A percentile compares a stretch with the other conserved stretches of the same genome.
These are phyloP conservation scores for Diadumene lineata DNA, from an alignment of 92 coral and sea anemone species.

Conservation along the genomic window DNA sequence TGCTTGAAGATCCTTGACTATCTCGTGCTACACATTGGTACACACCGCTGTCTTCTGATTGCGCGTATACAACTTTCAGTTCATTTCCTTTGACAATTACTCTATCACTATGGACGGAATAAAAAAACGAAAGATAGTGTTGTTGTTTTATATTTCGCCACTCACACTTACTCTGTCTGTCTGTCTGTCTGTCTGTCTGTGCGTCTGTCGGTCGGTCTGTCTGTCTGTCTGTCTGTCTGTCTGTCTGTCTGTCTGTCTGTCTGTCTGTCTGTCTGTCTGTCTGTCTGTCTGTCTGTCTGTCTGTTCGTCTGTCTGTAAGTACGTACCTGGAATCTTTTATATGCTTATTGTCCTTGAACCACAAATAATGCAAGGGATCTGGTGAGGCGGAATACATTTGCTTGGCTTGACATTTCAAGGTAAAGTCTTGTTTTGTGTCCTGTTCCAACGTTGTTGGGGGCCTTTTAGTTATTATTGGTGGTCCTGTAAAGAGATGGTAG, in stretches of 20 bases:
- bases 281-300: too few relatives aligned
- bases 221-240: too few relatives aligned
- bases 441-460: constrained; percentile 6
- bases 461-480: constrained; percentile 10
- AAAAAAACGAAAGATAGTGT: too few relatives aligned
- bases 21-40: constrained; percentile 29
- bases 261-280: too few relatives aligned
- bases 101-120: too few relatives aligned
- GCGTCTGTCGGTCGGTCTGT: too few relatives aligned
- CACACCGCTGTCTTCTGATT: constrained; percentile 32
- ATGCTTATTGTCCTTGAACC: constrained; percentile 12
- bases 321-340: not conserved
- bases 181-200: too few relatives aligned
- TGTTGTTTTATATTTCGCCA: too few relatives aligned
- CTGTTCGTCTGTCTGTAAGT: too few relatives aligned
- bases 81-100: not conserved
- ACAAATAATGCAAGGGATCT: not conserved
- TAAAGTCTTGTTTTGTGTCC: not conserved
- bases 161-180: too few relatives aligned
- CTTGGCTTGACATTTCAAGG: constrained; percentile 21
- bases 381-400: not conserved
- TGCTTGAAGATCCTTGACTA: constrained; percentile 8
- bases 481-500: constrained; percentile 14
- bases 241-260: too few relatives aligned
- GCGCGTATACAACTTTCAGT: constrained; percentile 5